phyloP scores from a whole-genome alignment of 2,113 vertebrate genomes.

The Apodemus sylvaticus region DNA sequence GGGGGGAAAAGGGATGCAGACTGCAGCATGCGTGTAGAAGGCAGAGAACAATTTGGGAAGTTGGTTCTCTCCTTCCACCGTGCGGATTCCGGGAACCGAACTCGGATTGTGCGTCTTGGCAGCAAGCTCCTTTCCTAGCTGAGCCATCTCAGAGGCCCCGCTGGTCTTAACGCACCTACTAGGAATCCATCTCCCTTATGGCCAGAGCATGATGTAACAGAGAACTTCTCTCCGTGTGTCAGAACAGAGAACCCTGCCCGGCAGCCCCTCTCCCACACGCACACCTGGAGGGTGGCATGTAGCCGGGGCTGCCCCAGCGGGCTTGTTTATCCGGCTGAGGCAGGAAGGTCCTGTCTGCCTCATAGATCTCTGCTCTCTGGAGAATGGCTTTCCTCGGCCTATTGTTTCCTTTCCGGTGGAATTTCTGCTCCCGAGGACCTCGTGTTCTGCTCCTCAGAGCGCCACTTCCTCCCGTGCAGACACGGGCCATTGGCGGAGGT shows the following conservation, averaged over 20 bases:
- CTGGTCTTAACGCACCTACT: background rate
- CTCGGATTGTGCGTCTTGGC: background rate
- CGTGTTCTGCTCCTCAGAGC: background rate
- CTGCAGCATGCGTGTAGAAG: no score
- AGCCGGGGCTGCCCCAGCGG: background rate
- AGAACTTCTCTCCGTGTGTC: background rate
- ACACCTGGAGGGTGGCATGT: background rate
- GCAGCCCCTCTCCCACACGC: background rate
- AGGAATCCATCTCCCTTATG: background rate
- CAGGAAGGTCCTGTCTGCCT: constrained; percentile 44
- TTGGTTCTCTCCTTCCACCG: no score
- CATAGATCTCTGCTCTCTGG: background rate
- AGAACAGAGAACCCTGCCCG: background rate
- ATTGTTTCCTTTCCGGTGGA: constrained; percentile 78
- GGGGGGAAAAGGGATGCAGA: background rate
- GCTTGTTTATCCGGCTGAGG: constrained; percentile 42
- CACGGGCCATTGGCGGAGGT: background rate
- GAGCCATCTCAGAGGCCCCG: background rate
- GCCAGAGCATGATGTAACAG: background rate
- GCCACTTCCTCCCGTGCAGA: constrained; percentile 70
- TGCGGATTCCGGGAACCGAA: no score
- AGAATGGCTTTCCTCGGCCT: background rate
- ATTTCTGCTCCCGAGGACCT: constrained; percentile 67
- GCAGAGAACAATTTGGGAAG: background rate
- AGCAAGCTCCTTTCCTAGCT: background rate